phyloP scores from a whole-genome alignment of 1,140 invertebrate species.

The Hycleus cichorii region DNA sequence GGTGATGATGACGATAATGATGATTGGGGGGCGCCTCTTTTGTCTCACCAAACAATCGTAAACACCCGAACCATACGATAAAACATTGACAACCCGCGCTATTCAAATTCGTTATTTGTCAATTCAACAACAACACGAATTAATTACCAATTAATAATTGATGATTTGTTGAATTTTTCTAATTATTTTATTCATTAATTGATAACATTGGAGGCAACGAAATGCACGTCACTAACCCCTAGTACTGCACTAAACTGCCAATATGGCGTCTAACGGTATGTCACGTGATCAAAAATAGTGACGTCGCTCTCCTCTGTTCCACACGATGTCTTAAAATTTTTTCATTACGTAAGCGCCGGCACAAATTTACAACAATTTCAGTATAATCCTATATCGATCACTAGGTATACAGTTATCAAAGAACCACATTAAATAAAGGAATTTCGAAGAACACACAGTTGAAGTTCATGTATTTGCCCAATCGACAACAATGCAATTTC shows the following conservation, averaged over 20 bases:
- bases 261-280: slow-evolving; percentile 46
- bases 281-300: slow-evolving; percentile 47
- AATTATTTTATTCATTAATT: neutral
- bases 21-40: slow-evolving; percentile 1
- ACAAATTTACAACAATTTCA: slow-evolving; percentile 24
- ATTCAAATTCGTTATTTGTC: slow-evolving; percentile 32
- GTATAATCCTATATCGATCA: neutral
- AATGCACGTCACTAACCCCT: slow-evolving; percentile 39
- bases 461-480: neutral
- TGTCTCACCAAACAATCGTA: slow-evolving; percentile 35
- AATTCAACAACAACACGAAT: neutral
- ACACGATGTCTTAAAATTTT: slow-evolving; percentile 37
- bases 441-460: neutral
- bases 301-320: slow-evolving; percentile 35
- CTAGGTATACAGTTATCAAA: neutral
- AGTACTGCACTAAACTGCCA: slow-evolving; percentile 43
- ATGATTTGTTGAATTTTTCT: too few species aligned
- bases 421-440: too few species aligned
- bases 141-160: too few species aligned
- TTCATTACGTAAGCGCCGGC: slow-evolving; percentile 35
- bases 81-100: slow-evolving; percentile 32
- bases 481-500: neutral
- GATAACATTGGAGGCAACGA: slow-evolving; percentile 15
- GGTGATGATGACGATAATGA: too few species aligned
- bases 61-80: slow-evolving; percentile 37